A percentile compares a stretch with the other conserved stretches of the same genome.
phyloP scores from a whole-genome alignment of 2,113 vertebrate species.

The Chinchilla lanigera region DNA sequence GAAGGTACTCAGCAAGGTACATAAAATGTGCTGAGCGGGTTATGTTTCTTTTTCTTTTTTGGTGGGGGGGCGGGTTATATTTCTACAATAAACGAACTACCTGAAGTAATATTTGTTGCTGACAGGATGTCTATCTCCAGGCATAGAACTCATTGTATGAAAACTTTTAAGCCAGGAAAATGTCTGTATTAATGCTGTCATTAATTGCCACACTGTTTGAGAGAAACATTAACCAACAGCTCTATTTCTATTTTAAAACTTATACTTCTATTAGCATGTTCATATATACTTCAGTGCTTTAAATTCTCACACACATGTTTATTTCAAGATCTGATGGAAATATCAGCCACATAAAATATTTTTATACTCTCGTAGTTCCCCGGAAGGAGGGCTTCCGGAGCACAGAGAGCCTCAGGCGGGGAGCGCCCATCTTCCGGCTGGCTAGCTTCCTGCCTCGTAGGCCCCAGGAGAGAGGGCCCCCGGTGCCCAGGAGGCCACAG shows the following conservation, averaged over 20 bases:
- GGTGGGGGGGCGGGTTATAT: too few relatives aligned
- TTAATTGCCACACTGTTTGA: background rate
- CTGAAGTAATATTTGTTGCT: background rate
- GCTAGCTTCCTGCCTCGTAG: too few relatives aligned
- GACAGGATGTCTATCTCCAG: background rate
- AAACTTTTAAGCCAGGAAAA: slow-evolving; percentile 43
- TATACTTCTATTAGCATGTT: background rate
- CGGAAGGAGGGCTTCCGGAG: too few relatives aligned
- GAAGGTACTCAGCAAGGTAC: background rate
- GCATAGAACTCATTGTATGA: background rate
- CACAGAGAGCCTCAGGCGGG: too few relatives aligned
- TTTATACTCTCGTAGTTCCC: too few relatives aligned
- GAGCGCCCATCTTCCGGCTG: too few relatives aligned
- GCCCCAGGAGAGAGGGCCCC: too few relatives aligned
- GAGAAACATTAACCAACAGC: slow-evolving; percentile 34
- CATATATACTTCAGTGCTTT: background rate
- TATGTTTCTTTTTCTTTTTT: too few relatives aligned
- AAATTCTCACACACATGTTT: slow-evolving; percentile 19
- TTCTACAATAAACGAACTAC: slow-evolving; percentile 43
- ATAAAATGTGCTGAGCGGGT: slow-evolving; percentile 1
- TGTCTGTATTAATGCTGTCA: background rate
- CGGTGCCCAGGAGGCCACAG: too few relatives aligned
- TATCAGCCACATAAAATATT: slow-evolving; percentile 32
- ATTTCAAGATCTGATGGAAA: slow-evolving; percentile 40
- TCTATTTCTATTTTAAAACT: slow-evolving; percentile 43